Conservation (phyloP, 2,113 vertebrate genomes). For the Vulpes ferrilata region DNA sequence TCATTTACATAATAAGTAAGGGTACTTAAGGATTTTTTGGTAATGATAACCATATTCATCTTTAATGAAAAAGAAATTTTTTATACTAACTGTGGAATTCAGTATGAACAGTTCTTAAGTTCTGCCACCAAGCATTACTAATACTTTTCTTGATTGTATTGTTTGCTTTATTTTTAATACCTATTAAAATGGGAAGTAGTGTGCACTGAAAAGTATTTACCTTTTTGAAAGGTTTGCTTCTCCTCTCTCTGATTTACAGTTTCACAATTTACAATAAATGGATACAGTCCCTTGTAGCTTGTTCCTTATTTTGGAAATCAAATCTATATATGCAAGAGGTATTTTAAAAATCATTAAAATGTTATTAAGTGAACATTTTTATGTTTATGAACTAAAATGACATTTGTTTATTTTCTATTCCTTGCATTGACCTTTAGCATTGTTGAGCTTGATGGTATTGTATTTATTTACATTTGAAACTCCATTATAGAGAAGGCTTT, state of each 20-base stretch:
- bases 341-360: background rate
- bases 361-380: background rate
- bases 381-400: slow-evolving; percentile 25
- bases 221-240: background rate
- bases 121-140: background rate
- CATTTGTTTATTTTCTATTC: background rate
- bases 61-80: slow-evolving; percentile 19
- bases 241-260: slow-evolving; percentile 45
- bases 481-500: slow-evolving; percentile 7
- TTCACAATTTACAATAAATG: slow-evolving; percentile 10
- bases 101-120: background rate
- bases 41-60: background rate
- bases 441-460: background rate
- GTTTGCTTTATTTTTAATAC: background rate
- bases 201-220: background rate
- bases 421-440: slow-evolving; percentile 12
- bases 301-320: background rate
- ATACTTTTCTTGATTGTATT: background rate
- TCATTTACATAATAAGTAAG: background rate
- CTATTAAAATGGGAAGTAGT: background rate
- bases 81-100: background rate
- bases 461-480: slow-evolving; percentile 33
- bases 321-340: background rate
- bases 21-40: background rate
- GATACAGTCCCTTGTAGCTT: background rate